Evolutionary conservation across 2,797 vertebrate genomes (phyloP).

Genomic region (Artibeus lituratus): DNA sequence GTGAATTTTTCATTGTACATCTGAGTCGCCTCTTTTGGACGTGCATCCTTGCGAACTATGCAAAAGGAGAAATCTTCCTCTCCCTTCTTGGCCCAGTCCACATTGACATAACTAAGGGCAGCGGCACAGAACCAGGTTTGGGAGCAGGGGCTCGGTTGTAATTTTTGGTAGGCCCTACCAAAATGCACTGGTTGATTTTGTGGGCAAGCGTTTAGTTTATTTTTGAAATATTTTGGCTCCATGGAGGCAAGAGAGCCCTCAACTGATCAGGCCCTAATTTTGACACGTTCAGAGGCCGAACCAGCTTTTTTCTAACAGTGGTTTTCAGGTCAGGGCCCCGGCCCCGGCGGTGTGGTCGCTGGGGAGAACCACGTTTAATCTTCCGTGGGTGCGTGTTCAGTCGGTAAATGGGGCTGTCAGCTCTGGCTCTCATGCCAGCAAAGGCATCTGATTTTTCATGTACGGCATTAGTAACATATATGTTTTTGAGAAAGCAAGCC

Average conservation of each 20-base stretch:
- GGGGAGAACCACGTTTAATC: slow-evolving; percentile 9
- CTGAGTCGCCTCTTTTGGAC: neutral
- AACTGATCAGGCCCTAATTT: neutral
- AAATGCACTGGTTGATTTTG: slow-evolving; percentile 30
- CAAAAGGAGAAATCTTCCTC: neutral
- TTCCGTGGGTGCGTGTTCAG: slow-evolving; percentile 39
- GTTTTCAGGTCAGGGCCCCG: slow-evolving; percentile 15
- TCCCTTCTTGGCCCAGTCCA: too few species aligned
- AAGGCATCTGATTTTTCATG: slow-evolving; percentile 46
- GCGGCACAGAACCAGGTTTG: neutral
- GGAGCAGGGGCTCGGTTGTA: neutral
- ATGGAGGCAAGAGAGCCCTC: neutral
- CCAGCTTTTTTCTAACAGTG: neutral
- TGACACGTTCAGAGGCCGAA: neutral
- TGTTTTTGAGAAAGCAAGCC: slow-evolving; percentile 36
- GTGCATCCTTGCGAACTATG: neutral
- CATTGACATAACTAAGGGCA: neutral
- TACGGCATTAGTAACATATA: slow-evolving; percentile 56
- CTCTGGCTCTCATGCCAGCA: slow-evolving; percentile 14
- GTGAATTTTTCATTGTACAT: neutral
- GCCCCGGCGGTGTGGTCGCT: neutral
- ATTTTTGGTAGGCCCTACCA: slow-evolving; percentile 28
- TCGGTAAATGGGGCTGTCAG: slow-evolving; percentile 48
- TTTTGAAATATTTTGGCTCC: slow-evolving; percentile 39
- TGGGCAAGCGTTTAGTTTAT: slow-evolving; percentile 30